Base-by-base conservation (phyloP, 2,797 vertebrate genomes). In the Echeneis naucrates region DNA sequence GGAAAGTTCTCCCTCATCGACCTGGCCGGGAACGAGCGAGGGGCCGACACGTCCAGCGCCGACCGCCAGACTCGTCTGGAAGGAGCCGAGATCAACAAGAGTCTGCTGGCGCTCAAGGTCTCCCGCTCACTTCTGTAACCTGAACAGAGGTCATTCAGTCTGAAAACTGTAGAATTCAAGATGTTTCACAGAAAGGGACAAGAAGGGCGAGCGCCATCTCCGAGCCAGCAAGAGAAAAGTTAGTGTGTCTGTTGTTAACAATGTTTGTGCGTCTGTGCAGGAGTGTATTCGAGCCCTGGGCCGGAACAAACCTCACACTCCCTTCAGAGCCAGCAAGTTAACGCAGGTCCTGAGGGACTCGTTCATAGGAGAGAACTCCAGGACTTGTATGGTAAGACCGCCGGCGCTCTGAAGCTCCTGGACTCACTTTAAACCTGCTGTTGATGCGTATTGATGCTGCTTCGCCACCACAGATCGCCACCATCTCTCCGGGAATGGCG, bases 31-130 rank as follows among this genome's bases (percentile, higher is more conserved):
- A 99, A 99, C 71, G 98, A 99, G 93, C 93, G 98, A 74, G 98
- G 98, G 37, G 98, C 98, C 1, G 98, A 99, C 88, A 99, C 98
- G 0, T 99, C 97, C 9, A 99, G 97, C 73, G 97, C 98, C 0
- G 98, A 99, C 85, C 95, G 97, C 4, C 97, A 98, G 94, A 99
- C 98, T 0, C 93, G 98, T 30, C 95, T 99, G 50, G 98, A 99
- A 92, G 98, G 98, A 81, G 98, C 98, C 0, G 98, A 99, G 94
- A 99, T 99, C 91, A 99, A 99, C 93, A 99, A 99, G 93, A 99
- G 98, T 88, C 95, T 99, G 90, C 94, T 99, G 93, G 98, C 98
- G 27, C 95, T 99, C 45, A 99, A 99, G 97, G 98, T 98, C 91
- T 87, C 59, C 16, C 32, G 14, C 42, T 32, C 45, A 16, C n/a